Base-by-base conservation (phyloP, 2,888 invertebrate species). In the Blastobasis adustella region DNA sequence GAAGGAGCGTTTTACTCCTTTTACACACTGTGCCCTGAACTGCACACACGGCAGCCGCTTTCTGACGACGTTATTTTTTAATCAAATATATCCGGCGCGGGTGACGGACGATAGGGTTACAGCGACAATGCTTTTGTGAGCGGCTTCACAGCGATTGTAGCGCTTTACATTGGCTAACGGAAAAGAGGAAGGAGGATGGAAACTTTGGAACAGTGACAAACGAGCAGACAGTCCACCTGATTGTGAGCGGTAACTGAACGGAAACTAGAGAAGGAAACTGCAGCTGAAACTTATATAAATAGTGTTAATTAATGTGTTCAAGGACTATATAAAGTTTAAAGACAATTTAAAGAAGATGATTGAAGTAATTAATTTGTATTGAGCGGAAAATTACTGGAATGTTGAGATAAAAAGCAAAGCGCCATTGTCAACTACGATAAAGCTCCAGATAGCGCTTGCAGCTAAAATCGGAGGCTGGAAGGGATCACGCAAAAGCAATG, bases 51-150 rank as follows among this genome's bases (percentile, higher is more conserved):
- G 52, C 74, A 62, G 70, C 73, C 82, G 80, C 75, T 81, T 87
- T 86, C 88, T 87, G 88, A 86, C 87, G 89, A 88, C 88, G 87
- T 89, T 89, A 89, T 89, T 89, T 89, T 89, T 89, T 89, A 89
- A 89, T 89, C 89, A 89, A 89, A 89, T 89, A 89, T 89, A 89
- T 88, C 88, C 89, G 79, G 81, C 79, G 70, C 85, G 84, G 81
- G 82, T 85, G 87, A 88, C 84, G 84, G 76, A 76, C 82, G 84
- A 83, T 85, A 85, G 87, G 88, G 87, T 84, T 80, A 82, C 73
- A 79, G 72, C 73, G 82, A 74, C 80, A 82, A 50, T 45, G 49
- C 49, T 49, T 48, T 50, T 44, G 49, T 47, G 6, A 7, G 39
- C 6, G 10, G 5, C 23, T 23, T 5, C 46, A 6, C 51, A 52